phyloP scores from a whole-genome alignment of 2,888 invertebrate species.

The Marasmarcha lunaedactyla region DNA sequence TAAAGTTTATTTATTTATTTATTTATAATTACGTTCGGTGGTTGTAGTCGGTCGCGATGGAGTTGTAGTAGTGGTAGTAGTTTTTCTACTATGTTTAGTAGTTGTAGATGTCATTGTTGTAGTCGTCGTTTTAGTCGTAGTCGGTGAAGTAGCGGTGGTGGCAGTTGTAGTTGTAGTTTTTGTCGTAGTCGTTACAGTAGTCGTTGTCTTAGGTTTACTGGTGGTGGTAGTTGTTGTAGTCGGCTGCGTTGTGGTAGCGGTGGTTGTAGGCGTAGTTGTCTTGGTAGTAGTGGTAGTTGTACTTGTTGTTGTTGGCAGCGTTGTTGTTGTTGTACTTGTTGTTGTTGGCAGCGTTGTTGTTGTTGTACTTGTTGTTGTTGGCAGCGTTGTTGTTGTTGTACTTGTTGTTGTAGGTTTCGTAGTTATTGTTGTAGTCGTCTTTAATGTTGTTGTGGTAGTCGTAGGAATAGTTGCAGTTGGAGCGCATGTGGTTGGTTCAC shows the following conservation, averaged over 20 bases:
- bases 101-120: slow-evolving; percentile 1
- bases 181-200: neutral
- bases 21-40: no score
- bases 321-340: no score
- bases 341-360: no score
- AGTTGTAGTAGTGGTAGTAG: neutral
- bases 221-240: slow-evolving; percentile 5
- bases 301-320: neutral
- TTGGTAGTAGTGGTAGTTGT: neutral
- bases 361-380: slow-evolving; percentile 1
- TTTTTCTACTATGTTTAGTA: neutral
- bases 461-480: slow-evolving; percentile 5
- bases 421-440: neutral
- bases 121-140: slow-evolving; percentile 3
- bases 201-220: neutral
- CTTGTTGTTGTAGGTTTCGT: neutral
- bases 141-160: slow-evolving; percentile 4
- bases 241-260: neutral
- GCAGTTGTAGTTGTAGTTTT: slow-evolving; percentile 4
- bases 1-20: no score
- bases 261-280: neutral
- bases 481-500: neutral
- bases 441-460: neutral
- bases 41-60: neutral
- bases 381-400: neutral